Evolutionary conservation across 2,888 invertebrate species (phyloP).

Genomic region (Leptarthrus brevirostris): DNA sequence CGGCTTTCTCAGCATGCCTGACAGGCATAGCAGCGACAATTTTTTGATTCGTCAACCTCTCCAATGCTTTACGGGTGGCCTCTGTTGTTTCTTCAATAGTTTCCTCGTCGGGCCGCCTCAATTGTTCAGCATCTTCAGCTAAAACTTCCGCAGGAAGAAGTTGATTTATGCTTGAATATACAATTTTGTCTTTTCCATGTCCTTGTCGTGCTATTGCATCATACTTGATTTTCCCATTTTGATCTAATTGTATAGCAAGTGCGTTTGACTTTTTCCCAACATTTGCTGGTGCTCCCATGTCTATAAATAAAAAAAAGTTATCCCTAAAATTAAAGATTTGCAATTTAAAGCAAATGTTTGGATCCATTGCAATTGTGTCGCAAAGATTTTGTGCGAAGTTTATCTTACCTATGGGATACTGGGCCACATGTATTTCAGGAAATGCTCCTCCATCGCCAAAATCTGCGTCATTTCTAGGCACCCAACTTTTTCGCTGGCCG

Average conservation of each 20-base stretch:
- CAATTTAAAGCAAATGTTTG: too few species aligned
- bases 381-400: too few species aligned
- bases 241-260: conserved; percentile 92
- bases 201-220: conserved; percentile 95
- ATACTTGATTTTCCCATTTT: conserved; percentile 93
- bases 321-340: too few species aligned
- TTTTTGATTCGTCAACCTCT: conserved; percentile 88
- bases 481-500: conserved; percentile 93
- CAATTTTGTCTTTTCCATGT: conserved; percentile 95
- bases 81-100: conserved; percentile 90
- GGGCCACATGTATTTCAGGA: conserved; percentile 96
- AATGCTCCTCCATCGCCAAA: conserved; percentile 96
- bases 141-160: conserved; percentile 90
- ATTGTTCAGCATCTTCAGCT: conserved; percentile 88
- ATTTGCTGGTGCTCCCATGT: conserved; percentile 87
- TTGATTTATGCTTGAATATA: conserved; percentile 94
- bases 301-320: too few species aligned
- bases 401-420: conserved; percentile 94
- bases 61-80: conserved; percentile 86
- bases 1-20: conserved; percentile 91
- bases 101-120: conserved; percentile 91
- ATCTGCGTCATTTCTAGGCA: conserved; percentile 84
- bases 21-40: conserved; percentile 98
- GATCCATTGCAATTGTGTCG: too few species aligned
- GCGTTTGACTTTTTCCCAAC: conserved; percentile 84